Evolutionary conservation across 1,140 invertebrate species (phyloP).

Genomic region (Arion vulgaris): DNA sequence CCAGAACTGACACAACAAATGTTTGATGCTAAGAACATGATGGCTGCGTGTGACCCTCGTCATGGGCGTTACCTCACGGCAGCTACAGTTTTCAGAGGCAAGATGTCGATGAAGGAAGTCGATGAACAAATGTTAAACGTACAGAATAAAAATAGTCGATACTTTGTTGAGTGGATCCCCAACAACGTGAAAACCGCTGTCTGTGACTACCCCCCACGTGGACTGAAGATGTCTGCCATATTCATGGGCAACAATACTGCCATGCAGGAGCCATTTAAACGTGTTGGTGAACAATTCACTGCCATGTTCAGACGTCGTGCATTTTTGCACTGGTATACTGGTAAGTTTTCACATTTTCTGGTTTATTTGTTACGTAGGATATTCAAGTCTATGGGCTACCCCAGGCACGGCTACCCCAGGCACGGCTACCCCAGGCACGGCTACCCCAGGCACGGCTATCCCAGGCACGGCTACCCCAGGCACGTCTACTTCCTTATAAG

Average conservation of each 20-base stretch:
- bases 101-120: slow-evolving; percentile 75
- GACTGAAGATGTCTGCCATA: slow-evolving; percentile 92
- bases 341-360: neutral
- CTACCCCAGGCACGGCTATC: too few relatives aligned
- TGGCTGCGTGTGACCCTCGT: slow-evolving; percentile 82
- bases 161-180: slow-evolving; percentile 95
- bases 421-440: too few relatives aligned
- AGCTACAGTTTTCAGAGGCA: slow-evolving; percentile 90
- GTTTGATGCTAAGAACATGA: slow-evolving; percentile 84
- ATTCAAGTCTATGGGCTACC: too few relatives aligned
- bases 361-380: too few relatives aligned
- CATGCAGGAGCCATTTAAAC: slow-evolving; percentile 83
- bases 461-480: too few relatives aligned
- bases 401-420: too few relatives aligned
- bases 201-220: slow-evolving; percentile 92
- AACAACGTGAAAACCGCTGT: slow-evolving; percentile 77
- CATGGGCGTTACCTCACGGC: slow-evolving; percentile 81
- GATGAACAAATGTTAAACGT: slow-evolving; percentile 51
- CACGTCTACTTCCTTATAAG: too few relatives aligned
- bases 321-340: slow-evolving; percentile 84
- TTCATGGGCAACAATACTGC: slow-evolving; percentile 76
- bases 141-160: slow-evolving; percentile 77
- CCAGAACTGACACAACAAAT: slow-evolving; percentile 78
- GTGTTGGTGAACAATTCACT: slow-evolving; percentile 78
- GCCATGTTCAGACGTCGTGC: slow-evolving; percentile 83